Evolutionary conservation across 2,113 vertebrate species (phyloP).

Genomic region (Salvelinus fontinalis): DNA sequence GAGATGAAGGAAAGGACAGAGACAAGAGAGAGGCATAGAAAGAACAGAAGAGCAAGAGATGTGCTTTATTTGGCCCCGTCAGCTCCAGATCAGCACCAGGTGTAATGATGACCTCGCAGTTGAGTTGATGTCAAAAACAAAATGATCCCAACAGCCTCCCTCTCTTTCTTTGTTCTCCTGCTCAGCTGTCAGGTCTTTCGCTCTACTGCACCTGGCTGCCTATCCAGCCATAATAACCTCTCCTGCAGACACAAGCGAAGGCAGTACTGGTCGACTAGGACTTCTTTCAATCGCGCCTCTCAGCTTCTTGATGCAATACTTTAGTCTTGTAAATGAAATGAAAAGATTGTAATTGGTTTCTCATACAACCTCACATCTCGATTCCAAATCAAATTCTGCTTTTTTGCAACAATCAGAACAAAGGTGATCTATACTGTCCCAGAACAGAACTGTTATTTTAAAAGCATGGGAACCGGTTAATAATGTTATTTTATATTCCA

Average conservation of each 20-base stretch:
- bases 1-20: constrained; percentile 2
- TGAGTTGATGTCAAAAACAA: constrained; percentile 12
- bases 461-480: too few species aligned
- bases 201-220: neutral
- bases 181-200: constrained; percentile 13
- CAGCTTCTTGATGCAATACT: neutral
- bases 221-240: neutral
- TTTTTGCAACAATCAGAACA: too few species aligned
- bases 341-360: too few species aligned
- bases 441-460: too few species aligned
- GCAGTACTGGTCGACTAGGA: too few species aligned
- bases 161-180: constrained; percentile 37
- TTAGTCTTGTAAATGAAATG: too few species aligned
- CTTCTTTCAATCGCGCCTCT: neutral
- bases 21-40: constrained; percentile 8
- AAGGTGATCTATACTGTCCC: too few species aligned
- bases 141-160: constrained; percentile 32
- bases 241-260: too few species aligned
- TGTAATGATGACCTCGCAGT: constrained; percentile 19
- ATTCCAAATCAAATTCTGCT: too few species aligned
- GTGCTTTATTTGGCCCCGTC: neutral
- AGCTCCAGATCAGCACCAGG: constrained; percentile 11
- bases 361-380: too few species aligned
- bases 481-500: too few species aligned
- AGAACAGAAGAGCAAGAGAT: neutral